These are phyloP conservation scores for Leptodirus hochenwartii DNA, from an alignment of 2,888 invertebrate genomes.

Conservation along the genomic window DNA sequence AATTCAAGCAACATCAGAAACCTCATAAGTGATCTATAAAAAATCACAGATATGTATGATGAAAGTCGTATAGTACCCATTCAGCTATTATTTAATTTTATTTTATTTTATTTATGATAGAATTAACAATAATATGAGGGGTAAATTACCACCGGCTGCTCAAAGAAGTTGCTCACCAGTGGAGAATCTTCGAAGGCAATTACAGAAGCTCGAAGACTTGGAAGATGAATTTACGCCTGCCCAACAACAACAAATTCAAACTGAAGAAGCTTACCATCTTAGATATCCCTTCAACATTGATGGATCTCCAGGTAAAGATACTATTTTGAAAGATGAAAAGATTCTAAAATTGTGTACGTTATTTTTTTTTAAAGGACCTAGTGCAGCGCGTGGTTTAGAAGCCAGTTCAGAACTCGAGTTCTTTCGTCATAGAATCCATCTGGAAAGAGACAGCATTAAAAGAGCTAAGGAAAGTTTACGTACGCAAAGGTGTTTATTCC, in stretches of 20 bases:
- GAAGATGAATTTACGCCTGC: constrained; percentile 65
- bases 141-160: constrained; percentile 27
- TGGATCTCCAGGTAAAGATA: background rate
- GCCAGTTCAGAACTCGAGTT: constrained; percentile 58
- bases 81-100: too few species aligned
- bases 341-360: constrained; percentile 1
- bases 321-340: constrained; percentile 1
- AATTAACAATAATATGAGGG: constrained; percentile 29
- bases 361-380: too few species aligned
- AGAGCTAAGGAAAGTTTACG: constrained; percentile 60
- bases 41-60: too few species aligned
- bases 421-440: constrained; percentile 62
- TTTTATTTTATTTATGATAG: too few species aligned
- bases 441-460: constrained; percentile 67
- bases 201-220: constrained; percentile 63
- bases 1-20: too few species aligned
- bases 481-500: constrained; percentile 46
- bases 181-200: constrained; percentile 60
- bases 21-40: too few species aligned
- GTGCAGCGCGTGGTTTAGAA: too few species aligned
- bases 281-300: constrained; percentile 20
- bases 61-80: too few species aligned
- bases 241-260: constrained; percentile 34
- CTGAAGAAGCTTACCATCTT: constrained; percentile 58
- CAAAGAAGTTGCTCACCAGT: constrained; percentile 54